Conservation (phyloP, 2,797 vertebrate genomes). For the Amblyopsis hoosieri region DNA sequence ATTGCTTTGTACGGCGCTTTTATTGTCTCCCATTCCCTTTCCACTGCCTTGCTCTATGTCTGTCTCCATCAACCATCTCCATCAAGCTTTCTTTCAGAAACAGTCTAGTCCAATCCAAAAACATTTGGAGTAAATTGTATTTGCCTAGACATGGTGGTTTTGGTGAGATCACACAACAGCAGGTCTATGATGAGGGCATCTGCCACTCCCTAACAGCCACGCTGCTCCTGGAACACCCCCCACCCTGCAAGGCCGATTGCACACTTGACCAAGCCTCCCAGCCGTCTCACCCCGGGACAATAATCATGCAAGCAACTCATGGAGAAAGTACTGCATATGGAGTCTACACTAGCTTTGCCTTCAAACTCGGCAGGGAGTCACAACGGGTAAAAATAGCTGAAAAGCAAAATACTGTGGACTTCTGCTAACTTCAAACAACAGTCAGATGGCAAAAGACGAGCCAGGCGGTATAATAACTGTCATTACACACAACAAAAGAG, state of each 20-base stretch:
- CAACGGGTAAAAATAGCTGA: constrained; percentile 61
- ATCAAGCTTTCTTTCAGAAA: constrained; percentile 8
- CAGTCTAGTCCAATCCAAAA: constrained; percentile 30
- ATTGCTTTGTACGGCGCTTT: constrained; percentile 17
- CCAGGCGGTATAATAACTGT: constrained; percentile 56
- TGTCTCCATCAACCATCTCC: constrained; percentile 18
- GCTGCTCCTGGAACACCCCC: constrained; percentile 9
- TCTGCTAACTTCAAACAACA: constrained; percentile 69
- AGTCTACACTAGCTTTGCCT: constrained; percentile 61
- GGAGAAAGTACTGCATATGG: constrained; percentile 54
- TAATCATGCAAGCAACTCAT: constrained; percentile 37
- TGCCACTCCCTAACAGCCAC: constrained; percentile 54
- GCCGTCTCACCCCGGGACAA: constrained; percentile 1
- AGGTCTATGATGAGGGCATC: constrained; percentile 56
- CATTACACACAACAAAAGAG: constrained; percentile 64
- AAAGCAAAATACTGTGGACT: constrained; percentile 73
- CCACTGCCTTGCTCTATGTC: constrained; percentile 7
- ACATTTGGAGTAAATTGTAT: constrained; percentile 30
- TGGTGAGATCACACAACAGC: constrained; percentile 70
- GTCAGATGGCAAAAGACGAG: constrained; percentile 65
- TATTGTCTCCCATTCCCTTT: constrained; percentile 28
- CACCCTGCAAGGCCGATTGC: constrained; percentile 52
- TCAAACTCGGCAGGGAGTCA: constrained; percentile 61
- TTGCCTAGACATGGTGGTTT: constrained; percentile 41
- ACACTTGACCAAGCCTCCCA: constrained; percentile 25